Conservation (phyloP, 2,113 vertebrate genomes). For the Nerophis ophidion region DNA sequence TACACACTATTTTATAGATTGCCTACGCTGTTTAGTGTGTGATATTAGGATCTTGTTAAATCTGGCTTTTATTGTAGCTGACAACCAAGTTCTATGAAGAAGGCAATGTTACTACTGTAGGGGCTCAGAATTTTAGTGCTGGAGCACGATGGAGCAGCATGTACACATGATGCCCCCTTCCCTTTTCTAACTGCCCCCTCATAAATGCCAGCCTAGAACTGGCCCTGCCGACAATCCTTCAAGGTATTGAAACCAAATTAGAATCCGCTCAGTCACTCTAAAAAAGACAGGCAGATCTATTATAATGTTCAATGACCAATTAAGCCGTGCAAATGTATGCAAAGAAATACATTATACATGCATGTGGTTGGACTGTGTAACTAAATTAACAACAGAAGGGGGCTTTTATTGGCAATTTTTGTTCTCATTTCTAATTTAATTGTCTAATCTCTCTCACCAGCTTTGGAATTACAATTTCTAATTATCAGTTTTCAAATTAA, state of each 20-base stretch:
- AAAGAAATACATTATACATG: not conserved
- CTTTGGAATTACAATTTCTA: not conserved
- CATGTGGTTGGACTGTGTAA: not conserved
- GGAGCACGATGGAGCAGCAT: too few relatives aligned
- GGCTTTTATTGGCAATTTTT: not conserved
- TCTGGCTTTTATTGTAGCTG: too few relatives aligned
- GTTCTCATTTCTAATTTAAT: not conserved
- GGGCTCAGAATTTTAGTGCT: too few relatives aligned
- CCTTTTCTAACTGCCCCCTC: too few relatives aligned
- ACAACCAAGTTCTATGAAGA: too few relatives aligned
- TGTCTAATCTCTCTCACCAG: not conserved
- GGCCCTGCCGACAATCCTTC: not conserved
- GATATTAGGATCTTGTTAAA: too few relatives aligned
- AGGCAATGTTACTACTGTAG: too few relatives aligned
- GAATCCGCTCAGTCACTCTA: not conserved
- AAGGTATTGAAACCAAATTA: not conserved
- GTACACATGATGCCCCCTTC: too few relatives aligned
- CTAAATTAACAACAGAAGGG: not conserved
- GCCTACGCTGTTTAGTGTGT: too few relatives aligned
- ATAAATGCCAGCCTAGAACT: too few relatives aligned
- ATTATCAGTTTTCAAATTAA: not conserved
- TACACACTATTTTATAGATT: too few relatives aligned
- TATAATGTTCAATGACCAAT: not conserved
- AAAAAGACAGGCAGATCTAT: not conserved
- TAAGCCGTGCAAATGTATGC: not conserved